Evolutionary conservation across 2,888 invertebrate species (phyloP).

Genomic region (Pemphredon lugubris): DNA sequence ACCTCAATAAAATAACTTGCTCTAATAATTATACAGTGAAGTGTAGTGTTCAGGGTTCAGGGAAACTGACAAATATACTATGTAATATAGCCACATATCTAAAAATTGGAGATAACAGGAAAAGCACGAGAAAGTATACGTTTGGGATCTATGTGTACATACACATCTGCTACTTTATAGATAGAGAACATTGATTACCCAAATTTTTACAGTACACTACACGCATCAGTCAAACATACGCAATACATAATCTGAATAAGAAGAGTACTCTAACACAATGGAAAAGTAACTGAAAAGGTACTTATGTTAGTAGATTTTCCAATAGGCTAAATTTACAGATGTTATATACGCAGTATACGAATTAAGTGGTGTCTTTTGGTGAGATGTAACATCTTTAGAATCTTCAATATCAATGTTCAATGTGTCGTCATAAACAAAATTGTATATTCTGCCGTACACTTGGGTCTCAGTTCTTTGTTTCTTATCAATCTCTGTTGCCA

Average conservation of each 20-base stretch:
- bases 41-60: too few relatives aligned
- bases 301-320: constrained; percentile 20
- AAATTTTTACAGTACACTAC: constrained; percentile 3
- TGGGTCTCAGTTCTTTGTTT: constrained; percentile 4
- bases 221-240: constrained; percentile 10
- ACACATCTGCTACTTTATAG: constrained; percentile 11
- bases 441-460: constrained; percentile 12
- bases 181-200: constrained; percentile 10
- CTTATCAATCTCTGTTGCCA: constrained; percentile 18
- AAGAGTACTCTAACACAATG: neutral
- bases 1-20: too few relatives aligned
- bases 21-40: too few relatives aligned
- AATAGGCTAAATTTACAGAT: constrained; percentile 12
- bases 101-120: neutral
- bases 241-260: constrained; percentile 11
- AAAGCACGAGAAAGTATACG: constrained; percentile 8
- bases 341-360: constrained; percentile 3
- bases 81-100: constrained; percentile 29
- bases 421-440: constrained; percentile 11
- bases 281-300: constrained; percentile 14
- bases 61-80: too few relatives aligned
- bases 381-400: constrained; percentile 1
- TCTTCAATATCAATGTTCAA: constrained; percentile 10
- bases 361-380: constrained; percentile 25
- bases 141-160: constrained; percentile 20